Conservation (phyloP, 1,140 invertebrate genomes). For the Drosophila nikananu region DNA sequence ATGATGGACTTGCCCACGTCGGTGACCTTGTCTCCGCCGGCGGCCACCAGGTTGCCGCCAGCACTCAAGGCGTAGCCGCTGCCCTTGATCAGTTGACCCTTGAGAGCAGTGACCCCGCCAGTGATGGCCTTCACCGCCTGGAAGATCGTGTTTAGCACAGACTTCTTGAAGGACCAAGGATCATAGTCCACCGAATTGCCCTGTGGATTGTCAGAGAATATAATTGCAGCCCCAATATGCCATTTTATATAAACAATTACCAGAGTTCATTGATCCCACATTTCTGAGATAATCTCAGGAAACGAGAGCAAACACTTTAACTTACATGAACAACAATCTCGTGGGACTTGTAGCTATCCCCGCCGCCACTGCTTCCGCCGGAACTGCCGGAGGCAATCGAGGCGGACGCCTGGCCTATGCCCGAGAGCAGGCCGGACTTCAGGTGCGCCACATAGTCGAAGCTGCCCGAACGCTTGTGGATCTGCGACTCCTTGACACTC, state of each 20-base stretch:
- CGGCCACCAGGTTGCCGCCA: conserved; percentile 88
- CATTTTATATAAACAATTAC: neutral
- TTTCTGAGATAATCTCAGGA: neutral
- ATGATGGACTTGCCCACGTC: conserved; percentile 92
- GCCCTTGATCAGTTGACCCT: conserved; percentile 93
- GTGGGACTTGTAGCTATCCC: conserved; percentile 84
- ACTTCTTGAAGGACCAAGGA: conserved; percentile 92
- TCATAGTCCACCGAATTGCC: conserved; percentile 87
- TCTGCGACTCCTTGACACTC: conserved; percentile 75
- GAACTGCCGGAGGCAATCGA: conserved; percentile 87
- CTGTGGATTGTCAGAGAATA: conserved; percentile 55
- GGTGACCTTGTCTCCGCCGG: conserved; percentile 89
- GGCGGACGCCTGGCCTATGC: conserved; percentile 86
- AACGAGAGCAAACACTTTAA: neutral
- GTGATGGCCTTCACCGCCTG: conserved; percentile 94
- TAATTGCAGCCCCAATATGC: neutral
- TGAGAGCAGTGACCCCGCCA: conserved; percentile 92
- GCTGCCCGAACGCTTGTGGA: conserved; percentile 85
- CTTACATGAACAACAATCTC: conserved; percentile 85
- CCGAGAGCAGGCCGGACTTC: conserved; percentile 86
- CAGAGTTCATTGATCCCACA: neutral
- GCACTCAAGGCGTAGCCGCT: conserved; percentile 91
- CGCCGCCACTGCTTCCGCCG: conserved; percentile 86
- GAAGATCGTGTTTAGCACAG: conserved; percentile 91
- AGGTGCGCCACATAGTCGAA: conserved; percentile 85